These are phyloP conservation scores for Potorous gilbertii DNA, from an alignment of 2,797 vertebrate species.

Conservation along the genomic window DNA sequence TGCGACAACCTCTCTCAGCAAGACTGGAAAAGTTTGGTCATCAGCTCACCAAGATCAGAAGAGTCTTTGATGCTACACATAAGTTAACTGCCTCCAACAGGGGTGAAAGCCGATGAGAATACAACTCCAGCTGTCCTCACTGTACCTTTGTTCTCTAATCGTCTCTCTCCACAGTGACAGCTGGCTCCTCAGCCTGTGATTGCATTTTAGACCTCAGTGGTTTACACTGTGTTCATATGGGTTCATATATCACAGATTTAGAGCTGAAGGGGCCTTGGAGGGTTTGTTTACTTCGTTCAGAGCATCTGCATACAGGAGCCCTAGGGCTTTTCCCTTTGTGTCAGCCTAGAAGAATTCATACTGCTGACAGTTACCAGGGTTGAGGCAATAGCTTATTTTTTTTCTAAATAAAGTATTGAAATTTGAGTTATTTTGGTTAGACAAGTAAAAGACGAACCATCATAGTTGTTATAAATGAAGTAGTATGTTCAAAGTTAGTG, in stretches of 20 bases:
- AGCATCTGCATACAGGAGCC: background rate
- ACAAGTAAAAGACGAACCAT: background rate
- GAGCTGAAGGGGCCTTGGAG: background rate
- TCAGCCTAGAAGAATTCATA: background rate
- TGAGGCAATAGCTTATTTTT: constrained; percentile 24
- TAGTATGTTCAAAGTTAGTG: background rate
- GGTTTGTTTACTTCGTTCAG: background rate
- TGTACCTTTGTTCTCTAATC: background rate
- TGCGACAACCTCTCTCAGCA: background rate
- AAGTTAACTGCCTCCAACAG: background rate
- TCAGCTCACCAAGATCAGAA: background rate
- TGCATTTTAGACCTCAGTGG: background rate
- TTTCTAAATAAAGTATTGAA: background rate
- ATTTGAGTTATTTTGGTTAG: constrained; percentile 32
- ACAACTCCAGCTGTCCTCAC: background rate
- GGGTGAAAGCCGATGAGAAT: background rate
- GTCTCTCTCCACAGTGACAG: background rate
- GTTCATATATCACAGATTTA: background rate
- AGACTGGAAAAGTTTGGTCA: background rate
- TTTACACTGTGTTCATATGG: background rate
- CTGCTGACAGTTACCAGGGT: background rate
- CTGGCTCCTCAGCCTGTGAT: background rate
- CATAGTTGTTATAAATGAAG: background rate
- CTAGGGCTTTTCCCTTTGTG: background rate
- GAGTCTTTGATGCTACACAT: background rate